Percentiles rank a stretch among this genome's conserved stretches.
phyloP scores from a whole-genome alignment of 2,797 vertebrate species.

The Ispidina picta region DNA sequence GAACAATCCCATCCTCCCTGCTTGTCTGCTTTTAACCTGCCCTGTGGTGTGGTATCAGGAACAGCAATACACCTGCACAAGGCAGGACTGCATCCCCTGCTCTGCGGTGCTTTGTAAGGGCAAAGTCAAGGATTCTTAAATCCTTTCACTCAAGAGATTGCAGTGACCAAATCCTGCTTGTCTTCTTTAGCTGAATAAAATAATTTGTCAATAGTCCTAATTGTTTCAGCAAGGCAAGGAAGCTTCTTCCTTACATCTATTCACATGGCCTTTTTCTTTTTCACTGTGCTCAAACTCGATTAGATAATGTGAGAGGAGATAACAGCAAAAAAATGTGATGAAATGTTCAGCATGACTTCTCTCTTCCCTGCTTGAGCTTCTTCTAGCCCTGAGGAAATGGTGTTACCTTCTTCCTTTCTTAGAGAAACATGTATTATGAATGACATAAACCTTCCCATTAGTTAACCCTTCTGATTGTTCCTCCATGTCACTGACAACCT shows the following conservation, averaged over 20 bases:
- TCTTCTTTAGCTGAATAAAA: neutral
- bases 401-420: slow-evolving; percentile 14
- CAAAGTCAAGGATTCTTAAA: neutral
- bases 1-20: neutral
- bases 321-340: slow-evolving; percentile 16
- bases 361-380: slow-evolving; percentile 6
- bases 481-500: neutral
- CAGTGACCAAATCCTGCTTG: neutral
- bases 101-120: neutral
- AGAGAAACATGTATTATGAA: slow-evolving; percentile 11
- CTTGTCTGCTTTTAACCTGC: neutral
- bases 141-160: neutral
- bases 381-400: neutral
- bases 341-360: slow-evolving; percentile 45
- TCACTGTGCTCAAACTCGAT: neutral
- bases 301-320: slow-evolving; percentile 27
- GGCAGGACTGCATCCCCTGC: neutral
- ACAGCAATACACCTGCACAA: neutral
- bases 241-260: neutral
- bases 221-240: slow-evolving; percentile 10
- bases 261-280: neutral
- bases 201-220: neutral
- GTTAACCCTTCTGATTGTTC: slow-evolving; percentile 31
- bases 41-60: accelerated
- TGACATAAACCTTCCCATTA: slow-evolving; percentile 34